Conservation (phyloP, 2,888 invertebrate species). For the Sepiola atlantica region DNA sequence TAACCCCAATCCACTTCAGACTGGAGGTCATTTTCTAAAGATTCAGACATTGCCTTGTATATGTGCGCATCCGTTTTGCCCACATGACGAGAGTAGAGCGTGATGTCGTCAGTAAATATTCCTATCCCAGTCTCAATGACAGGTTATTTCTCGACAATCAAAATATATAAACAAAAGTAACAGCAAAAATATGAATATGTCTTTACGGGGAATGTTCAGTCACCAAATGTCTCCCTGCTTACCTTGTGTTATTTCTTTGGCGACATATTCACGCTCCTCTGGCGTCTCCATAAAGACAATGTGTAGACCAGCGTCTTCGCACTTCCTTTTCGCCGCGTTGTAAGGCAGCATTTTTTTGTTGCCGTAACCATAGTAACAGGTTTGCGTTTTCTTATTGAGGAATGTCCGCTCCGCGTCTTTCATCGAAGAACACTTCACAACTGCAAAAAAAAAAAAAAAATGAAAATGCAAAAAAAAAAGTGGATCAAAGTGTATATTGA, state of each 20-base stretch:
- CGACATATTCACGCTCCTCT: not conserved
- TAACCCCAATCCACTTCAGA: too few relatives aligned
- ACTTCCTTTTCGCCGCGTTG: not conserved
- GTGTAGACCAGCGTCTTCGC: slow-evolving; percentile 36
- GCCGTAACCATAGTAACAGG: slow-evolving; percentile 33
- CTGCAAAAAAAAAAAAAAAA: not conserved
- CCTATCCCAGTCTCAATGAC: too few relatives aligned
- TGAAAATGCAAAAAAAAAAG: not conserved
- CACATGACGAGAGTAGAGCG: too few relatives aligned
- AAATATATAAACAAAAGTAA: too few relatives aligned
- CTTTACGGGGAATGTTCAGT: too few relatives aligned
- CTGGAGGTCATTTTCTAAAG: too few relatives aligned
- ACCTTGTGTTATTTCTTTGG: slow-evolving; percentile 39
- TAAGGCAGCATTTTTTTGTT: slow-evolving; percentile 16
- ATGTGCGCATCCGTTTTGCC: too few relatives aligned
- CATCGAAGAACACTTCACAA: not conserved
- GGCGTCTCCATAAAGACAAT: slow-evolving; percentile 4
- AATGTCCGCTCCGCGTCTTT: not conserved
- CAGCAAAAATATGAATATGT: too few relatives aligned
- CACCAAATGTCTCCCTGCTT: not conserved
- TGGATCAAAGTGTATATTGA: not conserved
- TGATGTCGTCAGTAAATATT: too few relatives aligned
- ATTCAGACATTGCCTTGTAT: too few relatives aligned
- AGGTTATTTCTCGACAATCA: too few relatives aligned
- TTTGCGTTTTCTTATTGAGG: slow-evolving; percentile 34